Evolutionary conservation across 2,888 invertebrate species (phyloP).

Genomic region (Latrodectus elegans): DNA sequence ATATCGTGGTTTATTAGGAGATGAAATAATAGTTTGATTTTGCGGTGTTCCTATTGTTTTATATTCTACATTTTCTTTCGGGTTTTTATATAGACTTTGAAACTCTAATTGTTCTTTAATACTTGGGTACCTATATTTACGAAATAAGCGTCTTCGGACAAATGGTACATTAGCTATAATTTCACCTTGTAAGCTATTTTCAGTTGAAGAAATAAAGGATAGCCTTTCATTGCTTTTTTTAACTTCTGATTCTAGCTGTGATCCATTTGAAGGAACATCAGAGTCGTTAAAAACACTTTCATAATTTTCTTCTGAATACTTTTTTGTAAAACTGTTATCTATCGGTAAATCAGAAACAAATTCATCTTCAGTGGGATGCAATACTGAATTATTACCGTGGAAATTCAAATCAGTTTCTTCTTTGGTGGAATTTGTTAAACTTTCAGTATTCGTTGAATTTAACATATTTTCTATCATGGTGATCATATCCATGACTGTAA

Average conservation of each 20-base stretch:
- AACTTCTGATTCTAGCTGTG: background rate
- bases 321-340: background rate
- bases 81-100: background rate
- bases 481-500: slow-evolving; percentile 26
- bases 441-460: slow-evolving; percentile 7
- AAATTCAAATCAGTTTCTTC: background rate
- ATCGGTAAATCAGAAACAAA: background rate
- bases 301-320: background rate
- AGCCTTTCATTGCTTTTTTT: background rate
- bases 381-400: background rate
- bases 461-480: slow-evolving; percentile 29
- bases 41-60: background rate
- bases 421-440: background rate
- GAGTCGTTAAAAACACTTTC: background rate
- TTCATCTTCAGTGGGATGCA: background rate
- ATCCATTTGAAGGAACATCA: background rate
- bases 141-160: slow-evolving; percentile 43
- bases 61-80: background rate
- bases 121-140: slow-evolving; percentile 52
- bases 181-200: background rate
- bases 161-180: background rate
- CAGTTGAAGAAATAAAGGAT: background rate
- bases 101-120: slow-evolving; percentile 45
- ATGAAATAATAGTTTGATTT: background rate
- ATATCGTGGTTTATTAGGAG: slow-evolving; percentile 8